Conservation (phyloP, 2,888 invertebrate genomes). For the Podabrus alpinus region DNA sequence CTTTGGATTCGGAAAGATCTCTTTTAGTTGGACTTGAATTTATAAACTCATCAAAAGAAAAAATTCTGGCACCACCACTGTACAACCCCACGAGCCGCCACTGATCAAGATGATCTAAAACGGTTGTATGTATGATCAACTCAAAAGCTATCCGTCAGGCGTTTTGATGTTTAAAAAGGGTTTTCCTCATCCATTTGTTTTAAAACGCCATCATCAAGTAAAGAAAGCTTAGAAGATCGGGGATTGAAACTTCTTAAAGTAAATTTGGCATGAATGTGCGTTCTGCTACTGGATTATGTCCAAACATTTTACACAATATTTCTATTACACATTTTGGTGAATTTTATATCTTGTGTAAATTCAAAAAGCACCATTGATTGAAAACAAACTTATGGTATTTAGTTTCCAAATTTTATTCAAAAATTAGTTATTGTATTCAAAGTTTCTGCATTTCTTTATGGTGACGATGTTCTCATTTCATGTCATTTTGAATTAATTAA, state of each 20-base stretch:
- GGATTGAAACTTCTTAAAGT: background rate
- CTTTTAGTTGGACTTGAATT: too few species aligned
- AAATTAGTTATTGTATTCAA: too few species aligned
- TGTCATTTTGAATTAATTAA: too few species aligned
- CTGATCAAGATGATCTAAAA: background rate
- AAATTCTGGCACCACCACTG: too few species aligned
- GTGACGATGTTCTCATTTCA: too few species aligned
- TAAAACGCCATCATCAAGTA: background rate
- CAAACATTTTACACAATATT: background rate
- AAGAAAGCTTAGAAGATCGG: background rate
- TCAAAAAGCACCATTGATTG: too few species aligned
- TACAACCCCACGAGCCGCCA: too few species aligned
- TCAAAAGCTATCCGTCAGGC: background rate
- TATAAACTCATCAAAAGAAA: too few species aligned
- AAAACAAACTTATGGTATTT: too few species aligned
- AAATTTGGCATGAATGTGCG: background rate
- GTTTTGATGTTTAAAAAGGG: background rate
- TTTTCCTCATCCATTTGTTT: background rate
- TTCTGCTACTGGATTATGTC: background rate
- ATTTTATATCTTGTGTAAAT: background rate
- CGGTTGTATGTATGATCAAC: background rate
- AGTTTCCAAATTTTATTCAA: too few species aligned
- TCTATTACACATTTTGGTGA: background rate
- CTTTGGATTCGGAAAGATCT: too few species aligned
- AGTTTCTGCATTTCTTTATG: too few species aligned